phyloP scores from a whole-genome alignment of 2,888 invertebrate genomes.

The Sylvicola cinctus region DNA sequence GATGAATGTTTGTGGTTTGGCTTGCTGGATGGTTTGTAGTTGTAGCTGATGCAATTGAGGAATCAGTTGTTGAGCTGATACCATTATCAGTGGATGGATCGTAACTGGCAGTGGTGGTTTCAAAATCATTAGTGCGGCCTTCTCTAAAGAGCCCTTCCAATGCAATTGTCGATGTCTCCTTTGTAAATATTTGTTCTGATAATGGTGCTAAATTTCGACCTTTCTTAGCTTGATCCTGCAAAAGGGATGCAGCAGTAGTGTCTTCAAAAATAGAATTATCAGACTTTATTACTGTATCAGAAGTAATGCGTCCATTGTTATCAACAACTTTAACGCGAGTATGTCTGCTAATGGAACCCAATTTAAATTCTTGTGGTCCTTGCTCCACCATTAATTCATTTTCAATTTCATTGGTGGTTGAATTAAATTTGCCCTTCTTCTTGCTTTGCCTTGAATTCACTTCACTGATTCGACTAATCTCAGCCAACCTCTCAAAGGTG shows the following conservation, averaged over 20 bases:
- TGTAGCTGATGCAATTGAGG: conserved; percentile 5
- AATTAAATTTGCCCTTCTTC: conserved; percentile 32
- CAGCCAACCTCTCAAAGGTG: conserved; percentile 36
- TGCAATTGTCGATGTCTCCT: conserved; percentile 43
- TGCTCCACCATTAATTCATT: conserved; percentile 33
- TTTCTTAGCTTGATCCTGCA: conserved; percentile 3
- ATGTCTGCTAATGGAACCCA: conserved; percentile 47
- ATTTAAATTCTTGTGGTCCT: conserved; percentile 38
- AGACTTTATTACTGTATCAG: not conserved
- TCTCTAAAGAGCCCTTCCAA: conserved; percentile 38
- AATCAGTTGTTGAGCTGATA: not conserved
- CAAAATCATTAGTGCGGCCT: not conserved
- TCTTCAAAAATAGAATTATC: not conserved
- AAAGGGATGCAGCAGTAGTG: not conserved
- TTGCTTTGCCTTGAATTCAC: conserved; percentile 42
- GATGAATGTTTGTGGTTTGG: conserved; percentile 18
- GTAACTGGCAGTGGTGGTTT: not conserved
- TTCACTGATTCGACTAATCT: conserved; percentile 47
- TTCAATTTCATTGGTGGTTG: conserved; percentile 22
- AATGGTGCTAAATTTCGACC: conserved; percentile 10
- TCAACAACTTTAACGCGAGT: conserved; percentile 47
- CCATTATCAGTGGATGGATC: not conserved
- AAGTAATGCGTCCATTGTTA: conserved; percentile 5
- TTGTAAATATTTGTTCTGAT: conserved; percentile 20
- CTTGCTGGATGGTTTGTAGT: conserved; percentile 4